These are phyloP conservation scores for Silurus glanis DNA, from an alignment of 2,113 vertebrate genomes.

Conservation along the genomic window DNA sequence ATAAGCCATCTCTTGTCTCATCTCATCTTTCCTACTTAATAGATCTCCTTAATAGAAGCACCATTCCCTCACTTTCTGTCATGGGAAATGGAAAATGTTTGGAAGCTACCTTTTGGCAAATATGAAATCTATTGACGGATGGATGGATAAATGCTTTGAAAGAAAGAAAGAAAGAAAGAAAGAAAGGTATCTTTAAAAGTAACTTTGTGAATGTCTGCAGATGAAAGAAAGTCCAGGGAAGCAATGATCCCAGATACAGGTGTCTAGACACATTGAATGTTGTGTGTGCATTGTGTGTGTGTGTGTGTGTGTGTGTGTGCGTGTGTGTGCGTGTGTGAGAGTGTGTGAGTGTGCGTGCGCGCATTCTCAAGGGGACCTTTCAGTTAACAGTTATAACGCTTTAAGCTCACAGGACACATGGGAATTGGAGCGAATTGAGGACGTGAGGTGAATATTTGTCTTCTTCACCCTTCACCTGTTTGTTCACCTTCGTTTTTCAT, in stretches of 20 bases:
- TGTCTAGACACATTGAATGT: slow-evolving; percentile 49
- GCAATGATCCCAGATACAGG: slow-evolving; percentile 41
- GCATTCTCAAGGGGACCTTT: slow-evolving; percentile 42
- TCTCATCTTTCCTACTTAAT: not conserved
- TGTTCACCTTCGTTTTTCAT: slow-evolving; percentile 53
- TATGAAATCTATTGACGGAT: not conserved
- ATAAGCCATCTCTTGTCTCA: not conserved
- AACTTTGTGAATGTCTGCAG: slow-evolving; percentile 10
- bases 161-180: too few relatives aligned
- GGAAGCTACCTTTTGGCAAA: not conserved
- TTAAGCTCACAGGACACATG: slow-evolving; percentile 27
- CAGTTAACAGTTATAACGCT: slow-evolving; percentile 23
- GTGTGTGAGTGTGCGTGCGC: not conserved
- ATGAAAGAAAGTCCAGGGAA: slow-evolving; percentile 41
- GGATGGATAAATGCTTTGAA: too few relatives aligned
- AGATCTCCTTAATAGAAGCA: not conserved
- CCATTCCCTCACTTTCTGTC: too few relatives aligned
- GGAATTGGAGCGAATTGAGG: slow-evolving; percentile 30
- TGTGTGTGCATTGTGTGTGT: too few relatives aligned
- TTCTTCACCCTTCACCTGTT: slow-evolving; percentile 54
- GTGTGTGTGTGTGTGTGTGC: not conserved
- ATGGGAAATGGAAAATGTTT: not conserved
- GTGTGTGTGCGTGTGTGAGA: slow-evolving; percentile 3
- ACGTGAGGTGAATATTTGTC: slow-evolving; percentile 42
- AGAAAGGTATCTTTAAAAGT: slow-evolving; percentile 1